Base-by-base conservation (phyloP, 2,888 invertebrate species). In the Dryobota labecula region DNA sequence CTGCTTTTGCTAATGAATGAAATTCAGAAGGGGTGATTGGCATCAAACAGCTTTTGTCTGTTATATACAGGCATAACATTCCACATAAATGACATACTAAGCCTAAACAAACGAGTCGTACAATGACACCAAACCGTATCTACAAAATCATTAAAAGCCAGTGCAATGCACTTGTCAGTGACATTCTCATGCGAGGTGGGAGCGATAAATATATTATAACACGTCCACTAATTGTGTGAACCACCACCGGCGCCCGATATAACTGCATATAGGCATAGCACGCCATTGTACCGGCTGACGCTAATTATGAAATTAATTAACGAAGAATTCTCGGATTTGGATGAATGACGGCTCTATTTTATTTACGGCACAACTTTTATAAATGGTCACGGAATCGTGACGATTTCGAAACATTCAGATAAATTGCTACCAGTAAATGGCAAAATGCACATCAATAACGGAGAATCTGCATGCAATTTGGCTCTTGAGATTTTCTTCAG, bases 151-250 rank as follows among this genome's bases (percentile, higher is more conserved):
- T 61, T 62, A 70, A 70, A 78, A 68, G 43, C 63, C 45, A 68
- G 87, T 82, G 84, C 87, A 88, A 76, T 86, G 85, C 84, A 82
- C 89, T 84, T 78, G 78, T 70, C 78, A 69, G 76, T 73, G 66
- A 65, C 36, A 76, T 83, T 84, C 86, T 80, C 86, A 86, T 80
- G 80, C 76, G 70, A 82, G 78, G 84, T 84, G 81, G 85, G 73
- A 84, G 82, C 82, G 70, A 82, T 85, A 83, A 82, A 86, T 84
- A 84, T 84, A 84, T 85, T 84, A 84, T 86, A 84, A 85, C 76
- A 80, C 75, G 79, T 67, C 72, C 66, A 72, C 76, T 88, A 88
- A 89, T 87, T 85, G 85, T 90, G 88, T 65, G 88, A 89, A 88
- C 70, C 87, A 69, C 62, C 85, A 84, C 74, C 70, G 78, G 78